Conservation (phyloP, 2,888 invertebrate genomes). For the Cybosia mesomella region DNA sequence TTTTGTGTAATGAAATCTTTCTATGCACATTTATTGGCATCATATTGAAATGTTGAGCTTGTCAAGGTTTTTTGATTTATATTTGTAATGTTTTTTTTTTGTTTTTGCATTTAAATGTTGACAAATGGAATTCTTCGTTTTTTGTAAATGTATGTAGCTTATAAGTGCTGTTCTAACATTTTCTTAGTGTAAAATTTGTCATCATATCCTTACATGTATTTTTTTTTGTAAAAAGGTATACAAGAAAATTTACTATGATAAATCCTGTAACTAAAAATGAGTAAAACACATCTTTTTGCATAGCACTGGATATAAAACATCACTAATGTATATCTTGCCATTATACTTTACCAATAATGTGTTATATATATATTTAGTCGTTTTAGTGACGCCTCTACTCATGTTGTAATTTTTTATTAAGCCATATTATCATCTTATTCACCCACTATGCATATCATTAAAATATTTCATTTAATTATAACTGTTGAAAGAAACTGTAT, state of each 20-base stretch:
- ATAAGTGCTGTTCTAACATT: background rate
- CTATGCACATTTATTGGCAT: background rate
- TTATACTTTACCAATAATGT: background rate
- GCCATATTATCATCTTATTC: background rate
- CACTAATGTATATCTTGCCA: background rate
- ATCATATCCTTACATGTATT: no score
- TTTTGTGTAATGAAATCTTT: slow-evolving; percentile 14
- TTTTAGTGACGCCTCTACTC: background rate
- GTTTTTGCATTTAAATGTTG: background rate
- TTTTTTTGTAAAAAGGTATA: background rate
- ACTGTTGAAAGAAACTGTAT: slow-evolving; percentile 13
- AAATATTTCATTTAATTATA: background rate
- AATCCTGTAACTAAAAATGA: background rate
- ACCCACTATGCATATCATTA: slow-evolving; percentile 1
- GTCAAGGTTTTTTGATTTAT: background rate
- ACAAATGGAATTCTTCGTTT: background rate
- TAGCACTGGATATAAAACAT: background rate
- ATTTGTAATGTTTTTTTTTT: background rate
- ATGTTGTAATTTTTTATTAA: background rate
- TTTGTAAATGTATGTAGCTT: background rate
- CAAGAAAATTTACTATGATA: background rate
- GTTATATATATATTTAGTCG: background rate
- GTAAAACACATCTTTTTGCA: background rate
- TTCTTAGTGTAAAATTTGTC: background rate
- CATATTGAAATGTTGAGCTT: background rate